These are phyloP conservation scores for Guaruba guarouba DNA, from an alignment of 2,113 vertebrate genomes.

Conservation along the genomic window DNA sequence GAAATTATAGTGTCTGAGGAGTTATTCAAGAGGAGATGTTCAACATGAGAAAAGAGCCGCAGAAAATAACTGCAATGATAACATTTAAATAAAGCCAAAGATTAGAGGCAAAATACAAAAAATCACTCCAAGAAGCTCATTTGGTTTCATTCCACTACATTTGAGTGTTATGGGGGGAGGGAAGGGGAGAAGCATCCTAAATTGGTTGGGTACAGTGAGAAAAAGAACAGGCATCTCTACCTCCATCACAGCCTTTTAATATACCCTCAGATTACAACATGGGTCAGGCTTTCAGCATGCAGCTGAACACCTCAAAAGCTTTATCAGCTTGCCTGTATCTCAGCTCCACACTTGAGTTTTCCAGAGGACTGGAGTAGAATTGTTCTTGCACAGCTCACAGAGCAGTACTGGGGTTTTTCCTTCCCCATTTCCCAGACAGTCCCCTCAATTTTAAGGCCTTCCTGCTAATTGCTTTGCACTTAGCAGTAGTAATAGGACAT, in stretches of 20 bases:
- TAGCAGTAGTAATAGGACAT: fast-evolving
- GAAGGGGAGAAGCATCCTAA: not conserved
- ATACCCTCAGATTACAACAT: not conserved
- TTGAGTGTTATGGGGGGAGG: not conserved
- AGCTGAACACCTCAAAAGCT: not conserved
- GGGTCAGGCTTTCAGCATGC: not conserved
- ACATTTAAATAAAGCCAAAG: constrained; percentile 54
- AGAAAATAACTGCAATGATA: constrained; percentile 39
- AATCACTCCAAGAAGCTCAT: not conserved
- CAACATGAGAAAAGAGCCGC: constrained; percentile 40
- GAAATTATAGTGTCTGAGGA: constrained; percentile 72
- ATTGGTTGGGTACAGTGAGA: not conserved
- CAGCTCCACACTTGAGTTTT: not conserved
- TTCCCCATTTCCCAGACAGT: not conserved
- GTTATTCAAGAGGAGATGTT: constrained; percentile 28
- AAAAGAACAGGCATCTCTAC: not conserved
- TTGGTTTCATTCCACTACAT: not conserved
- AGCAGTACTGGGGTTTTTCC: fast-evolving
- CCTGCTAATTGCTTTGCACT: not conserved
- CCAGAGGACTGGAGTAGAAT: not conserved
- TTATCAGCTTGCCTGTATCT: not conserved
- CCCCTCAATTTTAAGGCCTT: not conserved
- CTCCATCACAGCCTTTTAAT: not conserved
- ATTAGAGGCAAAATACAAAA: constrained; percentile 11
- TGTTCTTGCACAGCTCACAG: not conserved